Base-by-base conservation (phyloP, 1,140 invertebrate species). In the Agraylea sexmaculata region DNA sequence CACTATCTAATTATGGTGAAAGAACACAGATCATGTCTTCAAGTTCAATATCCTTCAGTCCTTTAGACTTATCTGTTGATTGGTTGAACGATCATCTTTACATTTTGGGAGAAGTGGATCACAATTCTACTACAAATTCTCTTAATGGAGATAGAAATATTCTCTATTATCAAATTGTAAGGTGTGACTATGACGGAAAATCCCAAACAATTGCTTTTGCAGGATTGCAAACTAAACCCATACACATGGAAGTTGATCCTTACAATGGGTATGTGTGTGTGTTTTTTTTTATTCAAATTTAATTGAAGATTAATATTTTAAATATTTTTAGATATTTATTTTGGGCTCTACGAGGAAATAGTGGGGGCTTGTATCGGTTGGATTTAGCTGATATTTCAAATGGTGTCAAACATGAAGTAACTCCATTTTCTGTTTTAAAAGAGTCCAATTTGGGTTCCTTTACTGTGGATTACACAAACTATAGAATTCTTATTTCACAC, bases 21-120 rank as follows among this genome's bases (percentile, higher is more conserved):
- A 55, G 68, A 4, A 53, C 53, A 25, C 62, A 67, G 11, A 71
- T 83, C 18, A 55, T 78, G 0, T 66, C 60, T n/a, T 68, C 74
- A 1, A 56, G 61, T n/a, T 65, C 68, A 36, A 66, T 69, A 2
- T 66, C 70, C 40, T 74, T 75, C 47, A 69, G 63, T 33, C 77
- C 79, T 2, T 54, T 74, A 8, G 74, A 74, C 43, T 58, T 92
- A 0, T 83, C 80, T 2, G 71, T 91, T 1, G 90, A 95, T 58
- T 93, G 89, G 89, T 60, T 94, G 4, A 85, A 87, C 52, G 68
- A 77, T 31, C 73, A 84, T 27, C 62, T 92, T 1, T 93, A 88
- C 51, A 70, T 93, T 21, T 64, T 87, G 4, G 79, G 74, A 0
- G 73, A 83, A 54, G 67, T 74, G 4, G 67, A 68, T 23, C 68